Conservation (phyloP, 35 echinoderm and acorn worm species). For the Eucidaris tribuloides region DNA sequence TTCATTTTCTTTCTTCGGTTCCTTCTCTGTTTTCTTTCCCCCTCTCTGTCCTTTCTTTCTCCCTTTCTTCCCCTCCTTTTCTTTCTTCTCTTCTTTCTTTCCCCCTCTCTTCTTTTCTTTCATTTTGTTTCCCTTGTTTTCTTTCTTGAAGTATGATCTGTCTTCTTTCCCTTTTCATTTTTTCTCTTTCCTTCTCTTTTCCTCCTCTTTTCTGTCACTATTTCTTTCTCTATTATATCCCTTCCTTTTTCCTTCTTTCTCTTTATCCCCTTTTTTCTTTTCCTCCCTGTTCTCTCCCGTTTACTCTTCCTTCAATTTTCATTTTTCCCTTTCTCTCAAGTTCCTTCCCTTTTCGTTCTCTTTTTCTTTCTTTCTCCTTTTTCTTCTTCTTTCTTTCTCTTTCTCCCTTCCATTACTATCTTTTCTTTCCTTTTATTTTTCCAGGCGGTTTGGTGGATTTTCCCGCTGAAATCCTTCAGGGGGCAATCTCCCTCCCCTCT, state of each 20-base stretch:
- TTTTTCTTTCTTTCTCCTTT: background rate
- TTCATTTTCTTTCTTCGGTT: background rate
- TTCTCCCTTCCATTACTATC: background rate
- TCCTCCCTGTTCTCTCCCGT: too few species aligned
- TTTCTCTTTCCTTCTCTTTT: background rate
- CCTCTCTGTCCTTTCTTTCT: background rate
- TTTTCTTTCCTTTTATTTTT: slow-evolving; percentile 16
- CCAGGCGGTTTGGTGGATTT: too few species aligned
- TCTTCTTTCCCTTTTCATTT: background rate
- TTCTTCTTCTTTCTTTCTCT: background rate
- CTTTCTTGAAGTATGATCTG: background rate
- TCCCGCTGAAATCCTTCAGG: too few species aligned
- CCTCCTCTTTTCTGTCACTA: background rate
- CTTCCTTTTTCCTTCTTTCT: background rate
- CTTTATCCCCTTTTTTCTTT: background rate
- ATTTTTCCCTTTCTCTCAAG: background rate
- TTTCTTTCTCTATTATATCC: background rate
- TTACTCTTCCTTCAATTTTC: too few species aligned
- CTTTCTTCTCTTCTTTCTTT: background rate
- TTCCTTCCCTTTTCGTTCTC: too few species aligned
- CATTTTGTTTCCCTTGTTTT: background rate
- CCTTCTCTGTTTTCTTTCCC: background rate
- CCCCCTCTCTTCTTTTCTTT: background rate
- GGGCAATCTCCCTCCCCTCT: too few species aligned
- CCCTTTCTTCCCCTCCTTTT: background rate